Evolutionary conservation across 2,113 vertebrate genomes (phyloP).

Genomic region (Cyanistes caeruleus): DNA sequence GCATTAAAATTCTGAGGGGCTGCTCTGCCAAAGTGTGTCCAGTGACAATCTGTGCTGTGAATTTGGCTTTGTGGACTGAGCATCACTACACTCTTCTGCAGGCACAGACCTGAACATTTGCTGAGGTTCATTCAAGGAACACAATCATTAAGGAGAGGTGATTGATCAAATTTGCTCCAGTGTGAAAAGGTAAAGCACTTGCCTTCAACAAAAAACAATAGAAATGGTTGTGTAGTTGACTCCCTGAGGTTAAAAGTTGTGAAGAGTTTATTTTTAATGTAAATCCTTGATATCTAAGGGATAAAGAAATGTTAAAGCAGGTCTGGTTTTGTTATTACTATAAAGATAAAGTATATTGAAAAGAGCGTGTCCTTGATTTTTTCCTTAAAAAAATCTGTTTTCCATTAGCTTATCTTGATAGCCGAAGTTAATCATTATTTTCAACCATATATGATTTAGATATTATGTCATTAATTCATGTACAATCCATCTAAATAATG

Average conservation of each 20-base stretch:
- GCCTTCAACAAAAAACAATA: background rate
- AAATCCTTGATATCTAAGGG: constrained; percentile 44
- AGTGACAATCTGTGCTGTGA: background rate
- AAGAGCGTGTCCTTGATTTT: constrained; percentile 64
- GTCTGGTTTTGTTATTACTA: constrained; percentile 77
- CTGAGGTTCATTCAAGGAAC: background rate
- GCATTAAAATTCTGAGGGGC: background rate
- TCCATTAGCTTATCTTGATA: constrained; percentile 85
- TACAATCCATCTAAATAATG: constrained; percentile 88
- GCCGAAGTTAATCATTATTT: constrained; percentile 85
- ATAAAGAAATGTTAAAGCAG: constrained; percentile 63
- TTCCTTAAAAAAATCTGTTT: constrained; percentile 72
- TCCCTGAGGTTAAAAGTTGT: constrained; percentile 24
- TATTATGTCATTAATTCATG: constrained; percentile 90
- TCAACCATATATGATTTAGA: constrained; percentile 87
- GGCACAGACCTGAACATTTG: background rate
- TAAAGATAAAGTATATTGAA: constrained; percentile 74
- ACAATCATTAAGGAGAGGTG: background rate
- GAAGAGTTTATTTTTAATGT: constrained; percentile 63
- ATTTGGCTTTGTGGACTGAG: background rate
- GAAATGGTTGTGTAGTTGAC: background rate
- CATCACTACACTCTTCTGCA: background rate
- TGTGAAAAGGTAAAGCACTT: background rate
- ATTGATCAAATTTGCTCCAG: background rate
- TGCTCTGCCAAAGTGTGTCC: background rate